These are phyloP conservation scores for Cyprinella venusta DNA, from an alignment of 2,797 vertebrate species.

Conservation along the genomic window DNA sequence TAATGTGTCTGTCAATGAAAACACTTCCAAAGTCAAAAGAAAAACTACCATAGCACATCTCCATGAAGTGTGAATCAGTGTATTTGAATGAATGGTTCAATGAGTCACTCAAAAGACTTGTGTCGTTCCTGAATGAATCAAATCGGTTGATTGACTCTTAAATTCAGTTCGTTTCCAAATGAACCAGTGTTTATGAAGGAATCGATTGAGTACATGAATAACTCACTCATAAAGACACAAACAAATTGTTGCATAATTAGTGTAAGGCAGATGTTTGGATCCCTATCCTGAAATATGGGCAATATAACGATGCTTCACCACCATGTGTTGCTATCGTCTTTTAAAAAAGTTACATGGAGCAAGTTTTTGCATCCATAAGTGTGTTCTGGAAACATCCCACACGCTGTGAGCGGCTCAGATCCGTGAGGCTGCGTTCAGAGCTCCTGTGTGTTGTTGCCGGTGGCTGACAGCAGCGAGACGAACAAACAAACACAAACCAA, in stretches of 20 bases:
- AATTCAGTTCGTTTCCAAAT: not conserved
- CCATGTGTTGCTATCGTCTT: not conserved
- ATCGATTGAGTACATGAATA: not conserved
- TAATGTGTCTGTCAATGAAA: not conserved
- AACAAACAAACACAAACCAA: constrained; percentile 32
- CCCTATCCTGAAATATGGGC: not conserved
- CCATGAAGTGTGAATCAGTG: not conserved
- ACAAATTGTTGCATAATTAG: not conserved
- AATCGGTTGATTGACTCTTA: not conserved
- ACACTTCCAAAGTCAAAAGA: not conserved
- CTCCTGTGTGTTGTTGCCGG: not conserved
- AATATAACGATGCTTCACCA: not conserved
- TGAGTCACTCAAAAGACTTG: not conserved
- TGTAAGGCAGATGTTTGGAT: not conserved
- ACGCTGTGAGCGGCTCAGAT: not conserved
- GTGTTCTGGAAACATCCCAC: not conserved
- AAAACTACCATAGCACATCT: not conserved
- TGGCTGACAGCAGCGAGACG: constrained; percentile 23
- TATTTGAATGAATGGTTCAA: not conserved
- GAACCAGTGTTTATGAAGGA: not conserved
- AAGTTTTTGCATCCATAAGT: constrained; percentile 1
- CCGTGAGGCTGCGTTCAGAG: not conserved
- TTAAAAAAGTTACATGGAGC: constrained; percentile 21
- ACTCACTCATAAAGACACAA: not conserved
- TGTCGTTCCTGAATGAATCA: not conserved